Conservation (phyloP, 2,113 vertebrate genomes). For the Pedionomus torquatus region DNA sequence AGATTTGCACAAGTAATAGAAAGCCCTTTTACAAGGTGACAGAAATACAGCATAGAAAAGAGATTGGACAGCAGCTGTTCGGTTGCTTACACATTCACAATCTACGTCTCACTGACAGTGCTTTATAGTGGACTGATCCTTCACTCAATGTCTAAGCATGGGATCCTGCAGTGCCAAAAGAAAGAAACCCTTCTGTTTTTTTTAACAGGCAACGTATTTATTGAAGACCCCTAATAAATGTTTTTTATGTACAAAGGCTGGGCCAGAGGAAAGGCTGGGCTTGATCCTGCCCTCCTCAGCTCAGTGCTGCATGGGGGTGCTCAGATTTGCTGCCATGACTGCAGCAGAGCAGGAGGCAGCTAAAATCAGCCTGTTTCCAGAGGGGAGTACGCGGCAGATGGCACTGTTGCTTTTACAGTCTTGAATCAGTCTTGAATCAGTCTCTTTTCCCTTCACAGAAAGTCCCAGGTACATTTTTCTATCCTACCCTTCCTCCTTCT, state of each 20-base stretch:
- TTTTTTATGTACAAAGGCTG: not conserved
- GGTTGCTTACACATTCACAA: not conserved
- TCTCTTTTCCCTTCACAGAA: not conserved
- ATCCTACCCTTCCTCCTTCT: not conserved
- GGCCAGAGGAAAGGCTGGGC: rapidly evolving
- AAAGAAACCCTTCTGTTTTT: not conserved
- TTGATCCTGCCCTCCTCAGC: not conserved
- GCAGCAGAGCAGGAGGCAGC: not conserved
- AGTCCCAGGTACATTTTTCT: not conserved
- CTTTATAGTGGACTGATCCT: not conserved
- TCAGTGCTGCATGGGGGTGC: not conserved
- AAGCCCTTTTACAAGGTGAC: conserved; percentile 2
- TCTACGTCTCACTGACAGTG: rapidly evolving
- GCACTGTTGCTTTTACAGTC: conserved; percentile 66
- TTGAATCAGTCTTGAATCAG: not conserved
- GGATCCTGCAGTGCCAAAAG: not conserved
- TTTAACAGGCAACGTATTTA: not conserved
- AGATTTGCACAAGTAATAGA: not conserved
- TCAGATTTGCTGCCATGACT: not conserved
- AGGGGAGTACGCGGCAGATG: conserved; percentile 55
- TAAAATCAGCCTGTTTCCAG: not conserved
- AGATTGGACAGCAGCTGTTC: not conserved
- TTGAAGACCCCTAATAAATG: not conserved
- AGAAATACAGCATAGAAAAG: not conserved
- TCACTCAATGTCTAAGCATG: not conserved